Evolutionary conservation across 2,888 invertebrate genomes (phyloP).

Genomic region (Augiades crinisus): DNA sequence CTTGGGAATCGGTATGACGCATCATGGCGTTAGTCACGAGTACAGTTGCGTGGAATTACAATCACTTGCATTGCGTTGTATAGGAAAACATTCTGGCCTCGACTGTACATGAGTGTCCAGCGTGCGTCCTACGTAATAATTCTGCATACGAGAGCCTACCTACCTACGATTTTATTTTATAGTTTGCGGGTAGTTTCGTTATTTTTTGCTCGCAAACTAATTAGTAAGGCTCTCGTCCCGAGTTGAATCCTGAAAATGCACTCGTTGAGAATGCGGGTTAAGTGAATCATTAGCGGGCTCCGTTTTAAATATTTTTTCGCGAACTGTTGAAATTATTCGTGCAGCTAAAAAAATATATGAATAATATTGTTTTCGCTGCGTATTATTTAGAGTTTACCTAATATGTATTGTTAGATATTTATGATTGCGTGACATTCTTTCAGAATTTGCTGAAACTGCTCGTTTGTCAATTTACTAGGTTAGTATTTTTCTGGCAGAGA

Average conservation of each 20-base stretch:
- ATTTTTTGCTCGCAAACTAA: conserved; percentile 1
- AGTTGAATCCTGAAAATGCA: conserved; percentile 13
- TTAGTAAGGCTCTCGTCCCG: conserved; percentile 1
- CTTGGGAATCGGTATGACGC: conserved; percentile 42
- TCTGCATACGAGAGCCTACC: conserved; percentile 10
- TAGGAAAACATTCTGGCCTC: conserved; percentile 31
- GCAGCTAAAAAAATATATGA: not conserved
- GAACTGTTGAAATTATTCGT: not conserved
- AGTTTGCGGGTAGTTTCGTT: not conserved
- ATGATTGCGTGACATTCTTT: too few species aligned
- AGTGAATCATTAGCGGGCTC: conserved; percentile 17
- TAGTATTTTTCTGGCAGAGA: too few species aligned
- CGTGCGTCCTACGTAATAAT: not conserved
- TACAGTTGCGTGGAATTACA: conserved; percentile 37
- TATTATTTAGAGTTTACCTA: not conserved
- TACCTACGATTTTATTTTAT: not conserved
- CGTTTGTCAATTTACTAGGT: too few species aligned
- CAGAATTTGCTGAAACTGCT: too few species aligned
- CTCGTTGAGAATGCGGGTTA: conserved; percentile 17
- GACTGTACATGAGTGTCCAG: conserved; percentile 11
- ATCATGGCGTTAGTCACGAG: conserved; percentile 38
- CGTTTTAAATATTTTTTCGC: not conserved
- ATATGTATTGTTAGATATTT: too few species aligned
- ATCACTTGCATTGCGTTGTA: conserved; percentile 29
- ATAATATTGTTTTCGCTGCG: not conserved